Evolutionary conservation across 2,797 vertebrate species (phyloP).

Genomic region (Acipenser ruthenus): DNA sequence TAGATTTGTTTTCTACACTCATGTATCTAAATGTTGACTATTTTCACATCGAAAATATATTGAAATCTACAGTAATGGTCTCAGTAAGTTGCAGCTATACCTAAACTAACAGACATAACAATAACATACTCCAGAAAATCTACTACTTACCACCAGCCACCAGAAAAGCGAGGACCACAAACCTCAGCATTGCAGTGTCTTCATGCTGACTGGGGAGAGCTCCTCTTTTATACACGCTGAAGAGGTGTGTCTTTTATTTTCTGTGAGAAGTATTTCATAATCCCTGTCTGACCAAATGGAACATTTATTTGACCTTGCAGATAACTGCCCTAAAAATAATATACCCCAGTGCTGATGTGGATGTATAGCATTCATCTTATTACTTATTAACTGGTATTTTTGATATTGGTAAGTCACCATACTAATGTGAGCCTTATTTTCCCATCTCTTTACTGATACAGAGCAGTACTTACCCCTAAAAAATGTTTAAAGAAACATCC

Average conservation of each 20-base stretch:
- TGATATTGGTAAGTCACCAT: too few relatives aligned
- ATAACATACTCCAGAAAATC: not conserved
- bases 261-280: not conserved
- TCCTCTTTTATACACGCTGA: conserved; percentile 37
- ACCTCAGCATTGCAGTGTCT: conserved; percentile 49
- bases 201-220: not conserved
- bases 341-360: too few relatives aligned
- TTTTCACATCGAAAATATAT: not conserved
- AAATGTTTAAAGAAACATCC: too few relatives aligned
- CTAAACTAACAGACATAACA: not conserved
- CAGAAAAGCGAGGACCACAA: conserved; percentile 61
- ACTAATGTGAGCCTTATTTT: too few relatives aligned
- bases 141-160: conserved; percentile 55
- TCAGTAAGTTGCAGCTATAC: too few relatives aligned
- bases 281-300: not conserved
- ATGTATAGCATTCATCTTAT: too few relatives aligned
- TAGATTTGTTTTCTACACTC: too few relatives aligned
- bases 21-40: not conserved
- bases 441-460: too few relatives aligned
- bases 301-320: conserved; percentile 22
- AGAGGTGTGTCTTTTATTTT: not conserved
- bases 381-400: too few relatives aligned
- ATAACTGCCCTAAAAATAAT: conserved; percentile 40
- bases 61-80: not conserved
- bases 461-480: too few relatives aligned